Base-by-base conservation (phyloP, 2,888 invertebrate genomes). In the Xanthia togata region DNA sequence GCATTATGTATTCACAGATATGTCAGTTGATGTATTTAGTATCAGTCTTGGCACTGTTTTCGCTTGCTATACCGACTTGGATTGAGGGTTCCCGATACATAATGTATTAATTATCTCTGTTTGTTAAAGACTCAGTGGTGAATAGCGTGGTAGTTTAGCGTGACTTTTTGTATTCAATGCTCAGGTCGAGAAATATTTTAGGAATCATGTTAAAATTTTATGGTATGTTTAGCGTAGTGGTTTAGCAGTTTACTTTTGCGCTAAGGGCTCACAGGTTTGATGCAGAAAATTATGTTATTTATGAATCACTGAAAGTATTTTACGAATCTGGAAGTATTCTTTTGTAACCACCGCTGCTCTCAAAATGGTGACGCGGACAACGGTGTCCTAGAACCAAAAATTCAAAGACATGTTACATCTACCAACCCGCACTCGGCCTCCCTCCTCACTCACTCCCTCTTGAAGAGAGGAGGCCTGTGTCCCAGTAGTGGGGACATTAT, bases 1-100 rank as follows among this genome's bases (percentile, higher is more conserved):
- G 20, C 50, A 63, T 68, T 59, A 55, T 17, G 26, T 71, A 77
- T 77, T 59, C 62, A 82, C 11, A 53, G 11, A 65, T 64, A 81
- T 71, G 59, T 82, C 69, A 64, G 59, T 14, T 60, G 57, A 71
- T 69, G 44, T 82, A 72, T 72, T 82, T 69, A 65, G 35, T 76
- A 47, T 47, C n/a, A 23, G 35, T 47, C 26, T 76, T 60, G 82
- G 64, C 47, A 26, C 71, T 62, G 41, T 59, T 81, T 81, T 60
- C 38, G 57, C 57, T 50, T 76, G 57, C n/a, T 70, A 44, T 57
- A 35, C 60, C 23, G n/a, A 11, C n/a, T 59, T 53, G 50, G 50
- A 44, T 35, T 35, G 17, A 26, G n/a, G 70, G 14, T 68, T 77
- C 68, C 63, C 71, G 63, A 47, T 76, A 53, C 53, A 71, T 81